Conservation (phyloP, 2,113 vertebrate genomes). For the Bujurquina vittata region DNA sequence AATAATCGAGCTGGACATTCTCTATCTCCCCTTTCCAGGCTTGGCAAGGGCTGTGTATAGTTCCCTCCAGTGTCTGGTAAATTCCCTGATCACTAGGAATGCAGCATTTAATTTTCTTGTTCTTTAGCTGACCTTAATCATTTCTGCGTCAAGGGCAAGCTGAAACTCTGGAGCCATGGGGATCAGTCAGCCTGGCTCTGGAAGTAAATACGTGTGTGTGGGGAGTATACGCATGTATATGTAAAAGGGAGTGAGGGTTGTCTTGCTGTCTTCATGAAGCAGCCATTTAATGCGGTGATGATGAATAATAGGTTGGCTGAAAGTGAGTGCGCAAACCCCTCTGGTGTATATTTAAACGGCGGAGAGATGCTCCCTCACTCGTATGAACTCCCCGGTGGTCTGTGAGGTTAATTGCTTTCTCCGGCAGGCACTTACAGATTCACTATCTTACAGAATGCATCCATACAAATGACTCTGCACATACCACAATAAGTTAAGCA, state of each 20-base stretch:
- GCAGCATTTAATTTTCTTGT: conserved; percentile 50
- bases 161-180: conserved; percentile 32
- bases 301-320: conserved; percentile 48
- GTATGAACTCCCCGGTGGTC: conserved; percentile 55
- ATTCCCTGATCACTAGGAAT: conserved; percentile 57
- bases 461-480: conserved; percentile 67
- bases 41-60: conserved; percentile 33
- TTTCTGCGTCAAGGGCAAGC: conserved; percentile 42
- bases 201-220: conserved; percentile 45
- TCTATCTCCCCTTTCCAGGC: conserved; percentile 30
- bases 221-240: conserved; percentile 10
- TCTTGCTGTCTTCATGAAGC: conserved; percentile 52
- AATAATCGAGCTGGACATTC: conserved; percentile 30
- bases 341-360: conserved; percentile 61
- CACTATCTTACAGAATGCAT: conserved; percentile 64
- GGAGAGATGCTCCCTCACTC: conserved; percentile 53
- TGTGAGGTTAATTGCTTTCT: conserved; percentile 75
- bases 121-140: conserved; percentile 59
- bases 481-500: conserved; percentile 32
- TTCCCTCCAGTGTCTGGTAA: conserved; percentile 30
- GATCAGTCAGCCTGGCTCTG: conserved; percentile 27
- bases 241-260: conserved; percentile 27
- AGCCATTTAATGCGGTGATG: conserved; percentile 58
- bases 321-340: conserved; percentile 40
- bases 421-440: conserved; percentile 63